These are phyloP conservation scores for Clupea harengus DNA, from an alignment of 2,113 vertebrate species.

Conservation along the genomic window DNA sequence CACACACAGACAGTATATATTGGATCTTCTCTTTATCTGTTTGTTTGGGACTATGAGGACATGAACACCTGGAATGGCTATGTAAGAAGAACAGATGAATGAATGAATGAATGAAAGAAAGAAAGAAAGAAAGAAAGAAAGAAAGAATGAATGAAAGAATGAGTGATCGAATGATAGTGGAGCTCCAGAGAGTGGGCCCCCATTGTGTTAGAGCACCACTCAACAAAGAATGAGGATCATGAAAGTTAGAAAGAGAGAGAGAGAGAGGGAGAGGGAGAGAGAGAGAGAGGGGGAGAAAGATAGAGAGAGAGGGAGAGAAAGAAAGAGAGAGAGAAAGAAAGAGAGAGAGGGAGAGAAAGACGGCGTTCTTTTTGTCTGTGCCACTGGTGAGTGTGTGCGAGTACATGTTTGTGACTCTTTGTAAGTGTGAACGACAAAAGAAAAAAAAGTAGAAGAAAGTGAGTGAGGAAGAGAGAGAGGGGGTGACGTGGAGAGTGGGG, in stretches of 20 bases:
- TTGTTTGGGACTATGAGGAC: too few species aligned
- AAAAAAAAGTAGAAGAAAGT: too few species aligned
- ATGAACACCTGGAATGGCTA: too few species aligned
- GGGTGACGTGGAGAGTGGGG: constrained; percentile 26
- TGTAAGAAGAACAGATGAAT: too few species aligned
- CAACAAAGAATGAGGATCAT: constrained; percentile 14
- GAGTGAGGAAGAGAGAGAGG: neutral
- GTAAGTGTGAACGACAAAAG: neutral
- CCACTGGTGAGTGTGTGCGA: neutral
- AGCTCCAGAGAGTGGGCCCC: constrained; percentile 28
- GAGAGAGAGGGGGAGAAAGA: too few species aligned
- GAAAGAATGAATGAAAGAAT: neutral
- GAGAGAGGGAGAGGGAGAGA: too few species aligned
- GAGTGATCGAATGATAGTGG: neutral
- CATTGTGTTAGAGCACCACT: constrained; percentile 29
- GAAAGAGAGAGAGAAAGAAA: neutral
- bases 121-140: neutral
- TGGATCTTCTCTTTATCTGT: too few species aligned
- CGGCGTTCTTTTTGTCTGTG: neutral
- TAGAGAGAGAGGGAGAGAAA: constrained; percentile 9
- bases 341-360: neutral
- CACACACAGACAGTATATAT: too few species aligned
- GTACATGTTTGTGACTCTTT: neutral
- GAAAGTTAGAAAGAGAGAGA: too few species aligned
- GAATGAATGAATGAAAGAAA: neutral